Percentiles rank a stretch among this genome's conserved stretches.
Conservation (phyloP, 1,140 invertebrate species). For the Drosophila novamexicana region DNA sequence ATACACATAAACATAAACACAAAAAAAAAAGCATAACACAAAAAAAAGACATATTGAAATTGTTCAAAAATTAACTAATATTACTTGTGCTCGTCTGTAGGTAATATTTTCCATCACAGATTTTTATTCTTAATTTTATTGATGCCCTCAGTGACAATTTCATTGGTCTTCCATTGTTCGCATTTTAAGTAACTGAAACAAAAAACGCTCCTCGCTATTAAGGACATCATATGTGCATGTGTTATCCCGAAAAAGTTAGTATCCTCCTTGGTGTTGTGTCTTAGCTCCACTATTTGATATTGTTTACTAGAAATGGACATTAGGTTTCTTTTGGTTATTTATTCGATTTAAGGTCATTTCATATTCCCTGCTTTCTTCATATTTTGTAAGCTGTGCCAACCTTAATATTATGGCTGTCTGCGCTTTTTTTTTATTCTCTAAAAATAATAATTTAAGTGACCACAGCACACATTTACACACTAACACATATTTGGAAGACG, state of each 20-base stretch:
- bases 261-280: constrained; percentile 14
- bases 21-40: too few species aligned
- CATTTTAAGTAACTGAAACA: not conserved
- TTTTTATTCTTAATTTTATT: too few species aligned
- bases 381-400: constrained; percentile 56
- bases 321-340: constrained; percentile 62
- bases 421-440: constrained; percentile 44
- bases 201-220: not conserved
- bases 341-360: constrained; percentile 41
- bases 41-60: too few species aligned
- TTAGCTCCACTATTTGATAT: constrained; percentile 13
- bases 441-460: constrained; percentile 56
- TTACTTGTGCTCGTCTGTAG: too few species aligned
- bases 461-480: constrained; percentile 17
- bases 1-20: too few species aligned
- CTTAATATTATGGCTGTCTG: constrained; percentile 72
- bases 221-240: constrained; percentile 10
- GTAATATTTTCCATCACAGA: too few species aligned
- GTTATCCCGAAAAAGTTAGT: constrained; percentile 24
- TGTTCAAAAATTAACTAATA: too few species aligned
- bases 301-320: constrained; percentile 55
- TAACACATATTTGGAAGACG: not conserved
- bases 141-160: too few species aligned
- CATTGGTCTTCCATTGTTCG: not conserved
- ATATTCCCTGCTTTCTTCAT: constrained; percentile 31